Evolutionary conservation across 2,888 invertebrate genomes (phyloP).

Genomic region (Eilema depressum): DNA sequence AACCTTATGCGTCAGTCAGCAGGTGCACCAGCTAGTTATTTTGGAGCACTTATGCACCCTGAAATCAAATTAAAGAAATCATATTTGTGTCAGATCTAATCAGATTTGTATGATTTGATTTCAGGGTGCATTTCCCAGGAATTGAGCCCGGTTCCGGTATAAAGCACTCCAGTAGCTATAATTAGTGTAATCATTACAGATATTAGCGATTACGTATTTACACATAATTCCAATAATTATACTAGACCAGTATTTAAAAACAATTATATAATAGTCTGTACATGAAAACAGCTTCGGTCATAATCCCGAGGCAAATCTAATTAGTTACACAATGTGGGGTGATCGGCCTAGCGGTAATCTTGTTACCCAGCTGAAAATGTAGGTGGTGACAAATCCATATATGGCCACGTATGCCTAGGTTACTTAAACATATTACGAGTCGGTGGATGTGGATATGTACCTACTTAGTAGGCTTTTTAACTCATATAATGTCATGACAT

Average conservation of each 20-base stretch:
- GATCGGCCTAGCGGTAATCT: conserved; percentile 51
- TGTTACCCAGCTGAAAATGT: conserved; percentile 36
- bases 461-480: too few species aligned
- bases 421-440: neutral
- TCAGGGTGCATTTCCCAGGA: too few species aligned
- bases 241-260: neutral
- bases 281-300: conserved; percentile 20
- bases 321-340: conserved; percentile 55
- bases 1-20: too few species aligned
- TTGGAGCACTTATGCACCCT: too few species aligned
- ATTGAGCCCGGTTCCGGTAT: too few species aligned
- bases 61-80: too few species aligned
- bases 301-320: conserved; percentile 51
- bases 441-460: too few species aligned
- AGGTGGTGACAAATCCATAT: conserved; percentile 13
- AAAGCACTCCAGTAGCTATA: neutral
- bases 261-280: conserved; percentile 20
- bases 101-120: too few species aligned
- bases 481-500: too few species aligned
- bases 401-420: neutral
- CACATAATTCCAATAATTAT: conserved; percentile 6
- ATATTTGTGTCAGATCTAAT: too few species aligned
- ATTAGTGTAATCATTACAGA: neutral
- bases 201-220: conserved; percentile 5
- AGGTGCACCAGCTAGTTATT: too few species aligned